Base-by-base conservation (phyloP, 2,797 vertebrate species). In the Phataginus tricuspis region DNA sequence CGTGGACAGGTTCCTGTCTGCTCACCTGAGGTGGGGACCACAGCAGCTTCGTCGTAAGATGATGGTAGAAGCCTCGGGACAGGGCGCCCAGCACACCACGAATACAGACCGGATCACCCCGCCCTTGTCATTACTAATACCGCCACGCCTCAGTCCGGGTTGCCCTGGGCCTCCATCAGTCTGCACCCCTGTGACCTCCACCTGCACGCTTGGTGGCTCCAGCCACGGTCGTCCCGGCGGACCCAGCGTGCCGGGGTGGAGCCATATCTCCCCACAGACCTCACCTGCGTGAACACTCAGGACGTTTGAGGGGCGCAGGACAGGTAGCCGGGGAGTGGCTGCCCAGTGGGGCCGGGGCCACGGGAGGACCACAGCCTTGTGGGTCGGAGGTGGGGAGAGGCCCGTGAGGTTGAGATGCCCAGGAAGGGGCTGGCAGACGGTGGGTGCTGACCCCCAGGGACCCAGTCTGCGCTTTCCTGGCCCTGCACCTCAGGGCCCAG, bases 91-190 rank as follows among this genome's bases (percentile, higher is more conserved):
- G 57, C 16, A 18, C 25, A 34, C 0, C 7, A 1, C 3, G 1
- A 5, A 19, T 42, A 5, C n/a, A 0, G 11, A 7, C 66, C 53
- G 1, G 37, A 3, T 45, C 7, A 6, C 4, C 0, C 19, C 13
- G 1, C 23, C 42, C 2, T 21, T 69, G 66, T 21, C 13, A 25
- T 45, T 25, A 34, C 12, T 11, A 8, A 9, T 1, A 19, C 8
- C 49, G 0, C 8, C 42, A 19, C 29, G 71, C 4, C n/a, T 19
- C 3, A 0, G 45, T 16, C n/a, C 72, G 2, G n/a, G 6, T 13
- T 9, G 23, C 42, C 31, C 4, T 37, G 18, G 8, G 68, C 53
- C 55, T 72, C 69, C 0, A 16, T n/a, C 21, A 0, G 4, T 45
- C 45, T 45, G 45, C 45, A 45, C 10, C 45, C 45, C 45, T 45